Percentiles rank a stretch among this genome's conserved stretches.
These are phyloP conservation scores for Xiphorhynchus erythropygius DNA, from an alignment of 2,797 vertebrate species.

Conservation along the genomic window DNA sequence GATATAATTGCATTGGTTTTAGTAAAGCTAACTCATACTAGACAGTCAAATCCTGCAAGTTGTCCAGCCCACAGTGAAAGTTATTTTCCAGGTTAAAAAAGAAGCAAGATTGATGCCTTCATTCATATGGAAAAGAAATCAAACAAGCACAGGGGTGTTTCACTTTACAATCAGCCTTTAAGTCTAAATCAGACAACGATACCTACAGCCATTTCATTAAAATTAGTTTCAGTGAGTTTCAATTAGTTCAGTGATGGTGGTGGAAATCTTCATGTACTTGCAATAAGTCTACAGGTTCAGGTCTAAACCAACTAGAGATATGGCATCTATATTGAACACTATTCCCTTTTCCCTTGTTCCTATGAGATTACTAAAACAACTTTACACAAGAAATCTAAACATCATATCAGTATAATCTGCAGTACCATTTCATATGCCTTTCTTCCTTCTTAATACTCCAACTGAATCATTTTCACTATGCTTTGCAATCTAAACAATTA, in stretches of 20 bases:
- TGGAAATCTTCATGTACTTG: neutral
- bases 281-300: neutral
- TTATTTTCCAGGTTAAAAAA: neutral
- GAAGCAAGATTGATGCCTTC: neutral
- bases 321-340: neutral
- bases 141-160: neutral
- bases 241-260: neutral
- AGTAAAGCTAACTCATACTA: neutral
- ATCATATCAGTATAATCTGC: neutral
- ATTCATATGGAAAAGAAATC: neutral
- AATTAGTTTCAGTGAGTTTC: neutral
- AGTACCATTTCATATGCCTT: neutral
- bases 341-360: neutral
- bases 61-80: neutral
- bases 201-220: neutral
- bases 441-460: neutral
- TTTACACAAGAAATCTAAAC: neutral
- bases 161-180: neutral
- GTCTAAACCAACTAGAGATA: neutral
- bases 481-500: neutral
- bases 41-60: neutral
- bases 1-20: neutral
- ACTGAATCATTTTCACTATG: neutral
- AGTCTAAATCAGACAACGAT: neutral
- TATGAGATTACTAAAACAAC: neutral